Evolutionary conservation across 2,797 vertebrate genomes (phyloP).

Genomic region (Myiothlypis chrysogaster): DNA sequence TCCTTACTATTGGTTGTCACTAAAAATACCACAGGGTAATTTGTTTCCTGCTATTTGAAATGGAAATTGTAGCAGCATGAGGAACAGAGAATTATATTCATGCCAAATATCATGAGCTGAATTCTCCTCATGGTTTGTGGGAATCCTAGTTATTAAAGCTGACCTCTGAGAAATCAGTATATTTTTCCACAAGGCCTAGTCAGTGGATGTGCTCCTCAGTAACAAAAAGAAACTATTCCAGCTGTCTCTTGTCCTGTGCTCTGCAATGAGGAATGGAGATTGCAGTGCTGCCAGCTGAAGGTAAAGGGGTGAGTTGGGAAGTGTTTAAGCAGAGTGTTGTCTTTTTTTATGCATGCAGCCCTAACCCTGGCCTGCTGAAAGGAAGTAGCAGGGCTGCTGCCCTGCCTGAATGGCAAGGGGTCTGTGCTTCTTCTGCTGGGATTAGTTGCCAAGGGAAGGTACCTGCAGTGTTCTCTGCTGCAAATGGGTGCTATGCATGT

Average conservation of each 20-base stretch:
- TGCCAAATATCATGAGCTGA: conserved; percentile 45
- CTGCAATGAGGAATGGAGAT: neutral
- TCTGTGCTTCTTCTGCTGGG: neutral
- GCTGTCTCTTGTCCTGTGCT: neutral
- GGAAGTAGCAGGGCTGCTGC: neutral
- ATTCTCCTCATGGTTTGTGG: conserved; percentile 34
- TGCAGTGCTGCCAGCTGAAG: neutral
- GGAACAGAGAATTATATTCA: conserved; percentile 54
- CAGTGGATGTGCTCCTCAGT: neutral
- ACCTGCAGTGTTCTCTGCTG: neutral
- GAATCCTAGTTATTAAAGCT: conserved; percentile 32
- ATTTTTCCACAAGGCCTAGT: conserved; percentile 5
- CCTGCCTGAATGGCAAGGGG: neutral
- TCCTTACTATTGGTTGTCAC: neutral
- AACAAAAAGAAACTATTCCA: neutral
- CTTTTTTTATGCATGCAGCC: neutral
- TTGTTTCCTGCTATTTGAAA: conserved; percentile 61
- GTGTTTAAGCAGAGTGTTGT: neutral
- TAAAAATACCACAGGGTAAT: conserved; percentile 45
- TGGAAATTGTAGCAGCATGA: conserved; percentile 58
- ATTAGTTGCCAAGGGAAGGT: neutral
- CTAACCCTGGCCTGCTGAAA: neutral
- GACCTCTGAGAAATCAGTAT: conserved; percentile 33
- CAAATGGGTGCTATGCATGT: neutral
- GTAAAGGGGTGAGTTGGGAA: neutral